Evolutionary conservation across 2,797 vertebrate species (phyloP).

Genomic region (Enteromius thamalakanensis): DNA sequence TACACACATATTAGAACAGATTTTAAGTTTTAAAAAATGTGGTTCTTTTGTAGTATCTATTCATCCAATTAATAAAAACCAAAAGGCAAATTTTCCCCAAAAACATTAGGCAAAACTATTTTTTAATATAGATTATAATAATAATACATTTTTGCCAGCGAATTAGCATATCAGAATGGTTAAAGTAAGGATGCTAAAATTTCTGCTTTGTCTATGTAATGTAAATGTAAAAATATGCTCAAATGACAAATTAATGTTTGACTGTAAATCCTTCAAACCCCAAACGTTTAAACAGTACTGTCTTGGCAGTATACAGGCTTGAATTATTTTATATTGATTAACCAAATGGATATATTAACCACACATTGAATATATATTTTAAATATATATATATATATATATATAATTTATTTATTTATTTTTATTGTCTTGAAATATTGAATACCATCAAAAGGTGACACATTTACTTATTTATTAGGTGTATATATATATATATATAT

Average conservation of each 20-base stretch:
- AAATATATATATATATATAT: neutral
- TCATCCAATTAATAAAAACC: neutral
- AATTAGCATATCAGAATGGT: neutral
- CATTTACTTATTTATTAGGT: too few relatives aligned
- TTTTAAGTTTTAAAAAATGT: neutral
- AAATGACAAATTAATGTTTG: neutral
- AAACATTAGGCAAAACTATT: neutral
- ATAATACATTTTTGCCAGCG: neutral
- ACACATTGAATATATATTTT: neutral
- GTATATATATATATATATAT: too few relatives aligned
- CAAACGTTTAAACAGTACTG: neutral
- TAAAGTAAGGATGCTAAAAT: neutral
- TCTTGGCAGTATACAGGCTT: neutral
- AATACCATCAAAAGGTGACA: neutral
- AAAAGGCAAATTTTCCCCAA: neutral
- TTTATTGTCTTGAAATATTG: neutral
- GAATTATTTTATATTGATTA: neutral
- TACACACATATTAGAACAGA: neutral
- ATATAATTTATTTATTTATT: too few relatives aligned
- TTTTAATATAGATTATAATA: neutral
- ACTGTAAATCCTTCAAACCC: neutral
- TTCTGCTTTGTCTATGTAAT: neutral
- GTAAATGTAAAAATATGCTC: neutral
- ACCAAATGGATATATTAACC: neutral
- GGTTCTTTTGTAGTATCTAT: neutral